Percentiles rank a stretch among this genome's conserved stretches.
Conservation (phyloP, 2,113 vertebrate species). For the Stercorarius parasiticus region DNA sequence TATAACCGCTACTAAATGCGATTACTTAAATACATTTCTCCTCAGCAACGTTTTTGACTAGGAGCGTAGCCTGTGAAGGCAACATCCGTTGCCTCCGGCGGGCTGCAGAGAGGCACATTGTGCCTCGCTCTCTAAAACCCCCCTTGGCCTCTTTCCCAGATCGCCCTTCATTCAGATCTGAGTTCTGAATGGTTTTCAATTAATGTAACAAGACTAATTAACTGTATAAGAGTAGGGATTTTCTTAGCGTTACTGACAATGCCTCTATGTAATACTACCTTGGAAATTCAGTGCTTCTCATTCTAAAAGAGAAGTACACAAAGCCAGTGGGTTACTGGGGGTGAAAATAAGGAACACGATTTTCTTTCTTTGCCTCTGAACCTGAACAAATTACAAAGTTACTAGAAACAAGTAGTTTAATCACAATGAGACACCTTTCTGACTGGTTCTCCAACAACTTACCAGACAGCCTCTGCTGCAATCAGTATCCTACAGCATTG, state of each 20-base stretch:
- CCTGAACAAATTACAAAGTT: constrained; percentile 15
- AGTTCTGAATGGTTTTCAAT: constrained; percentile 46
- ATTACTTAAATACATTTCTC: background rate
- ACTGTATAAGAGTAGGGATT: constrained; percentile 31
- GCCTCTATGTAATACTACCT: constrained; percentile 10
- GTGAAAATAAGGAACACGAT: background rate
- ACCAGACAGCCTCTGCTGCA: background rate
- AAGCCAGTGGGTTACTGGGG: background rate
- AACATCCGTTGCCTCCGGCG: fast-evolving
- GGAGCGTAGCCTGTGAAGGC: background rate
- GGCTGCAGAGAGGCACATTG: background rate
- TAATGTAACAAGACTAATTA: constrained; percentile 63
- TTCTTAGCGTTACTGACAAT: background rate
- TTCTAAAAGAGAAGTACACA: background rate
- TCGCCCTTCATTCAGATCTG: background rate
- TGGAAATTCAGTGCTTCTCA: background rate
- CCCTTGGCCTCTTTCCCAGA: background rate
- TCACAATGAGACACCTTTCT: background rate
- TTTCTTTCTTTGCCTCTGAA: constrained; percentile 34
- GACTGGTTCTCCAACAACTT: background rate
- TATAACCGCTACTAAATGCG: background rate
- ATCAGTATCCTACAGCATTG: background rate
- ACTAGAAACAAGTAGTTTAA: background rate
- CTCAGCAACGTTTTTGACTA: background rate
- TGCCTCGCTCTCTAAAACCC: background rate